Base-by-base conservation (phyloP, 1,140 invertebrate genomes). In the Lamellibrachia luymesi region DNA sequence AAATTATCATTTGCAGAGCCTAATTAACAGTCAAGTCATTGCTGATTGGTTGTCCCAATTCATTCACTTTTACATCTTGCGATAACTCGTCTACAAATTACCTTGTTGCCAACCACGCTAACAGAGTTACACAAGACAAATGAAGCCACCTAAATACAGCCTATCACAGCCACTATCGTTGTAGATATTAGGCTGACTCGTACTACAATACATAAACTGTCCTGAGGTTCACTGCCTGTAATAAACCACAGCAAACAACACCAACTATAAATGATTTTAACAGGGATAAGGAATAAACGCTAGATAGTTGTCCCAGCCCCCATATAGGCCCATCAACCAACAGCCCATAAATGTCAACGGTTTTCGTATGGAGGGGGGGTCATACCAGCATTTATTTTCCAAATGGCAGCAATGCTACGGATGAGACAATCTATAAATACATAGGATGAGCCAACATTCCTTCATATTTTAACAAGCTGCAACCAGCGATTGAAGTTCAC, bases 91-190 rank as follows among this genome's bases (percentile, higher is more conserved):
- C 25, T 80, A 22, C 64, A 17, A 80, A 80, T 80, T 80, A 80
- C 25, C 64, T 80, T 2, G 64, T 80, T 80, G 64, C 64, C 64
- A 22, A 80, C 64, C 64, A 22, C 17, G 64, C 64, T 80, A 80
- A 80, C 64, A 80, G 64, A 80, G 64, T 80, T 80, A 80, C 64
- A 22, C 64, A 80, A 80, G 64, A 80, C 64, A 80, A 80, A 80
- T 17, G 64, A 80, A 22, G 64, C 64, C 13, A 17, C 4, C 64
- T 80, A 80, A 80, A 80, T 80, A 17, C 64, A 80, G 17, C 13
- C 64, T 80, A 80, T 80, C 13, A 22, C 25, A 80, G 6, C 64
- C 17, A 80, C 64, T 80, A 80, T 22, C 64, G 64, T 80, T 22
- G 17, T 80, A 80, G 17, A 80, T 80, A 56, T 7, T 56, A 17